Conservation (phyloP, 2,888 invertebrate species). For the Acrocyrtus sp. region DNA sequence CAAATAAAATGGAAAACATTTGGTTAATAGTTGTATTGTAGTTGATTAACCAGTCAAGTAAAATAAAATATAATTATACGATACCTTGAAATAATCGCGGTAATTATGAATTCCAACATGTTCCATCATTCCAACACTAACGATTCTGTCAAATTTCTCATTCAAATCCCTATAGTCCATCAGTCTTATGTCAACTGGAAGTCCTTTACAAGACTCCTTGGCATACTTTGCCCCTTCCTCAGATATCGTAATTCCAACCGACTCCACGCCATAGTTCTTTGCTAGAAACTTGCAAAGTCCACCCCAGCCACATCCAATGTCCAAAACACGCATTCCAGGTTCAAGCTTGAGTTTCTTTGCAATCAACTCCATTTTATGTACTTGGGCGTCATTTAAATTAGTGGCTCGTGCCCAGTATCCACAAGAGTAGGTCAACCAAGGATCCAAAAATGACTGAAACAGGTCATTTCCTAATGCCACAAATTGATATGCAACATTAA, state of each 20-base stretch:
- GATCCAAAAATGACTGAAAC: conserved; percentile 34
- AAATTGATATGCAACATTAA: not conserved
- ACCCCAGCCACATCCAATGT: conserved; percentile 48
- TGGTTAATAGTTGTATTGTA: not conserved
- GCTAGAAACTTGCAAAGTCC: conserved; percentile 38
- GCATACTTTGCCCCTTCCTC: conserved; percentile 40
- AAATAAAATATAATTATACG: not conserved
- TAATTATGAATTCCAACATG: conserved; percentile 55
- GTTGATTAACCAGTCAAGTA: too few relatives aligned
- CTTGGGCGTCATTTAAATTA: conserved; percentile 47
- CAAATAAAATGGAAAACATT: conserved; percentile 1
- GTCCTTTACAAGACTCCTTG: conserved; percentile 20
- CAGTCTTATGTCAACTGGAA: conserved; percentile 37
- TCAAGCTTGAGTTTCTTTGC: conserved; percentile 40
- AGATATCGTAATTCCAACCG: conserved; percentile 44
- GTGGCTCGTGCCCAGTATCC: conserved; percentile 45
- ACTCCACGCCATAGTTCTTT: conserved; percentile 39
- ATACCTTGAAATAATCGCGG: conserved; percentile 32
- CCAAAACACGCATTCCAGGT: conserved; percentile 50
- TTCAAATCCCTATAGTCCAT: conserved; percentile 41
- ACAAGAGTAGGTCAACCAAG: conserved; percentile 33
- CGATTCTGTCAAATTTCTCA: conserved; percentile 44
- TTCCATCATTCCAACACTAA: conserved; percentile 51
- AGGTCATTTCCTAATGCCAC: conserved; percentile 39
- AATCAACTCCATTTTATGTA: conserved; percentile 49